phyloP scores from a whole-genome alignment of 2,113 vertebrate genomes.

The Garra rufa region DNA sequence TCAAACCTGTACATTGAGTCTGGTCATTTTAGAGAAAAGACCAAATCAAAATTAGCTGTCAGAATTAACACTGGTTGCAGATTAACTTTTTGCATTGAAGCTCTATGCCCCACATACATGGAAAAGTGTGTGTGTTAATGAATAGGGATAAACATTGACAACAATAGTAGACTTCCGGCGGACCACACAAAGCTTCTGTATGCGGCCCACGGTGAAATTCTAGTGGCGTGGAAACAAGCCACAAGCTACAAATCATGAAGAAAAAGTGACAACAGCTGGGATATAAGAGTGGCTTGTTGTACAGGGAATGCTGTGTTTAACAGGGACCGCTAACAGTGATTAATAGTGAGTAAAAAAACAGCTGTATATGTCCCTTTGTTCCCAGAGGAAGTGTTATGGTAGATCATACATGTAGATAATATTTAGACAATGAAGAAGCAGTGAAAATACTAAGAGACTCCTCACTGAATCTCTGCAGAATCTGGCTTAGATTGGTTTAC shows the following conservation, averaged over 20 bases:
- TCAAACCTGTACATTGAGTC: too few relatives aligned
- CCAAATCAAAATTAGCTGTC: too few relatives aligned
- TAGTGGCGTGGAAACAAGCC: not conserved
- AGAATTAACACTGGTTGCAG: too few relatives aligned
- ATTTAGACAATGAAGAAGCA: not conserved
- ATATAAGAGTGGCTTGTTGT: not conserved
- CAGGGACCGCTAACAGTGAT: not conserved
- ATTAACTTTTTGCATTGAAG: not conserved
- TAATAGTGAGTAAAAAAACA: not conserved
- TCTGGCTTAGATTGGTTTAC: too few relatives aligned
- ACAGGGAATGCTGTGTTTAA: not conserved
- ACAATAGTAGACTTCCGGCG: constrained; percentile 14
- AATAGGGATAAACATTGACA: not conserved
- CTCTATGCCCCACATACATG: too few relatives aligned
- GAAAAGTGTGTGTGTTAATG: not conserved
- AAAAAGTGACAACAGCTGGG: not conserved
- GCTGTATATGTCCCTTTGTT: not conserved
- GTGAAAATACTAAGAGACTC: not conserved
- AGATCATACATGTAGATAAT: not conserved
- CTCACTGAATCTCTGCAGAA: not conserved
- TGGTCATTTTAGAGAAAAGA: too few relatives aligned
- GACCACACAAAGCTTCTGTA: constrained; percentile 4
- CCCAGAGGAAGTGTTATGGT: not conserved
- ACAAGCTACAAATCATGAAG: not conserved
- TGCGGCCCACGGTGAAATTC: not conserved